These are phyloP conservation scores for Calameuta idolon DNA, from an alignment of 2,888 invertebrate genomes.

Conservation along the genomic window DNA sequence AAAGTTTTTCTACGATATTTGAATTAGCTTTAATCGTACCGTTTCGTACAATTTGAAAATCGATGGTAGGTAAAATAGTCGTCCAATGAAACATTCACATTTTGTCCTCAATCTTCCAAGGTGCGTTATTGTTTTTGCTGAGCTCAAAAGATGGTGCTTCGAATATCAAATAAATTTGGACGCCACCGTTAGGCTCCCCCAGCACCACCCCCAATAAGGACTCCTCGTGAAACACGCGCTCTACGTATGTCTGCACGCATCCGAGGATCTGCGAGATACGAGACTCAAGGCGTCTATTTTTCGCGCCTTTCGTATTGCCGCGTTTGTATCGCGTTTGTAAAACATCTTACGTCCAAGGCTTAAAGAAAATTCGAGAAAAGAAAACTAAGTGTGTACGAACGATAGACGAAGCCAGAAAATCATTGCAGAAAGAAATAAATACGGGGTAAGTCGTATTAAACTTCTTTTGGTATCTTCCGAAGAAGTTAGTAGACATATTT, in stretches of 20 bases:
- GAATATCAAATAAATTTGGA: not conserved
- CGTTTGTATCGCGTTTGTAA: not conserved
- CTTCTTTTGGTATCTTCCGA: not conserved
- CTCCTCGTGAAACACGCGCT: not conserved
- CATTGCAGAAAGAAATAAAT: not conserved
- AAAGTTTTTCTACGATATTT: not conserved
- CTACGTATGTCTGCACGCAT: not conserved
- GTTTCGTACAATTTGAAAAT: not conserved
- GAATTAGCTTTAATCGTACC: not conserved
- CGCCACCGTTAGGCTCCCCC: not conserved
- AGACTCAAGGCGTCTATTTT: not conserved
- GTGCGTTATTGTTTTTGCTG: conserved; percentile 1
- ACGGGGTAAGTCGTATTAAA: not conserved
- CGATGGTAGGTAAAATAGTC: not conserved
- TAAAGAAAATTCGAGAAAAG: not conserved
- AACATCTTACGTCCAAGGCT: not conserved
- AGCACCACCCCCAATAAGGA: not conserved
- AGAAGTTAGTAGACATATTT: not conserved
- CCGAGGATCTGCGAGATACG: not conserved
- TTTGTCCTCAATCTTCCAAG: not conserved
- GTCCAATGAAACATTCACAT: not conserved
- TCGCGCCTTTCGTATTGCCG: not conserved
- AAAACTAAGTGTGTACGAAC: not conserved
- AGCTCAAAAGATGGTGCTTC: conserved; percentile 7
- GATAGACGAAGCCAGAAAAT: not conserved